These are phyloP conservation scores for Phrynosoma platyrhinos DNA, from an alignment of 2,113 vertebrate species.

Conservation along the genomic window DNA sequence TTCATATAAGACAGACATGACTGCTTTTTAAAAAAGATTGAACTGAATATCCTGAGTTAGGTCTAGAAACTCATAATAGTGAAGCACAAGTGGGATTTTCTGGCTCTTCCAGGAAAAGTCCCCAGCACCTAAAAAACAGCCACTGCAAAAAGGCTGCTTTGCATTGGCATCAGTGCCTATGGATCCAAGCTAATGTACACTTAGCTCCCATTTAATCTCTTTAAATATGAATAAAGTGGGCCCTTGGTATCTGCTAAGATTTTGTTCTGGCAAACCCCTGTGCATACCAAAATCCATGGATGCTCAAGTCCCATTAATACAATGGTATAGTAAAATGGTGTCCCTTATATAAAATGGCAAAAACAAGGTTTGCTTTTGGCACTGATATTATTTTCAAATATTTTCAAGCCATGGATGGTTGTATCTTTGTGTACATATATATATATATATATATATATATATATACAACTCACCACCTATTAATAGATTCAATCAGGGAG, in stretches of 20 bases:
- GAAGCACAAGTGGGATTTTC: not conserved
- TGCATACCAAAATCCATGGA: too few relatives aligned
- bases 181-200: conserved; percentile 1
- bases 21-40: conserved; percentile 1
- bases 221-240: not conserved
- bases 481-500: too few relatives aligned
- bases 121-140: not conserved
- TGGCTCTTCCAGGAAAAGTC: not conserved
- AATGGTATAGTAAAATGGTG: not conserved
- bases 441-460: too few relatives aligned
- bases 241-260: too few relatives aligned
- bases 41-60: conserved; percentile 1
- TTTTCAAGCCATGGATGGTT: too few relatives aligned
- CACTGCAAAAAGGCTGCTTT: not conserved
- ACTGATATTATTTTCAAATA: too few relatives aligned
- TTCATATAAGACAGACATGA: conserved; percentile 37
- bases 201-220: not conserved
- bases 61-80: not conserved
- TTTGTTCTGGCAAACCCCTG: too few relatives aligned
- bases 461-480: too few relatives aligned
- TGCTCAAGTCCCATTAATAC: too few relatives aligned
- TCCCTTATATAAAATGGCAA: not conserved
- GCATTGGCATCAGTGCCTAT: not conserved
- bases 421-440: too few relatives aligned
- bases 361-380: too few relatives aligned